A percentile compares a stretch with the other conserved stretches of the same genome.
These are phyloP conservation scores for Osedax frankpressi DNA, from an alignment of 2,888 invertebrate genomes.

Conservation along the genomic window DNA sequence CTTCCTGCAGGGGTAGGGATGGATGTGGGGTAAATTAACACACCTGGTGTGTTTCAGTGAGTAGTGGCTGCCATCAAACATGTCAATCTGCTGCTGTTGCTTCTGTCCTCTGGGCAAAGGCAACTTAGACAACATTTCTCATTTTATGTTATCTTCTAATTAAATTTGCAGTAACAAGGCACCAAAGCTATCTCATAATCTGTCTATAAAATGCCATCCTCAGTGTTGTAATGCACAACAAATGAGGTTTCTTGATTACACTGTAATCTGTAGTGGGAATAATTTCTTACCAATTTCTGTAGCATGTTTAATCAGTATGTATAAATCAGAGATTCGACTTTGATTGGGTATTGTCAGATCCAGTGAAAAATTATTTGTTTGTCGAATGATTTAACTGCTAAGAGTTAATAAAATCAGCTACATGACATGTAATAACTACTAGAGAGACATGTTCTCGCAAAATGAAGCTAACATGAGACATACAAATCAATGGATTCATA, in stretches of 20 bases:
- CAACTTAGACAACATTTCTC: not conserved
- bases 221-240: not conserved
- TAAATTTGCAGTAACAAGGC: not conserved
- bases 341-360: not conserved
- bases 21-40: constrained; percentile 6
- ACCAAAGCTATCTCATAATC: constrained; percentile 2
- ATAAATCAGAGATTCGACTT: not conserved
- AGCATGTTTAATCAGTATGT: not conserved
- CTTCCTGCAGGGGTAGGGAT: not conserved
- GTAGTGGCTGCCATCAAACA: not conserved
- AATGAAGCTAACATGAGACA: not conserved
- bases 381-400: not conserved
- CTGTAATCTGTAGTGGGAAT: not conserved
- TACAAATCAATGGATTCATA: too few species aligned
- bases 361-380: not conserved
- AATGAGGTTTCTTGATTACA: not conserved
- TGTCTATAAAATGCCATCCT: not conserved
- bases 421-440: not conserved
- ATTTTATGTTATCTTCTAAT: not conserved
- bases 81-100: not conserved
- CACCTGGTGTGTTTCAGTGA: constrained; percentile 2
- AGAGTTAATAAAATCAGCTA: not conserved
- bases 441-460: not conserved
- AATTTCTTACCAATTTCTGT: too few species aligned
- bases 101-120: not conserved